Evolutionary conservation across 2,888 invertebrate species (phyloP), one percentile per base, ranked within the genome.

Genomic region (Bellardia bayeri): DNA sequence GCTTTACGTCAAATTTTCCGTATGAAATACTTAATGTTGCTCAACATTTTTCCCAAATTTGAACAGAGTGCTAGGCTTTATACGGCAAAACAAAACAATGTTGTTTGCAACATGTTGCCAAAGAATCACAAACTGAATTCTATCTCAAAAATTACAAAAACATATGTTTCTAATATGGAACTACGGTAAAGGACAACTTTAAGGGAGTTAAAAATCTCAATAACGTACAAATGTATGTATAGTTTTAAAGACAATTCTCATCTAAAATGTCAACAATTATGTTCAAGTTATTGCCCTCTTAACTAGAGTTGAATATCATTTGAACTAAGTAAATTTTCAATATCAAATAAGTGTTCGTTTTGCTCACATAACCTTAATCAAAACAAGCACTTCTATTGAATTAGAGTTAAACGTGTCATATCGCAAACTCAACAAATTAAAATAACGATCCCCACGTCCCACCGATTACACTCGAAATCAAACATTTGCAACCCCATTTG

Each of bases 391-490:
- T 37, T 61, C 42, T 61, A 75, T 82, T 80, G 61, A 85, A 75
- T 68, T 81, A 51, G 49, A 82, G 71, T 69, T 82, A 85, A 85
- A 87, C 84, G 87, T 85, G 85, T 72, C 87, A 85, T 82, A 87
- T 82, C 82, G 75, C 69, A 85, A 87, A 82, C 75, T 74, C 66
- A 78, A 82, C 84, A 87, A 87, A 87, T 87, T 87, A 85, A 85
- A 83, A 76, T 54, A 87, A 85, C 68, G 85, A 87, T 87, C 82
- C 56, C 69, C 87, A 84, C 56, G 78, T 87, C 63, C 40, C 82
- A 69, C 5, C 54, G 76, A 84, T 87, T 83, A 86, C 23, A 76
- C 56, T 68, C 11, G 5, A 80, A 74, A 74, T 74, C 81, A 82
- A 78, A 82, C 7, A 80, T 75, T 74, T 75, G 11, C 85, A 79